phyloP scores from a whole-genome alignment of 1,140 invertebrate genomes.

The Heliconius eleuchia region DNA sequence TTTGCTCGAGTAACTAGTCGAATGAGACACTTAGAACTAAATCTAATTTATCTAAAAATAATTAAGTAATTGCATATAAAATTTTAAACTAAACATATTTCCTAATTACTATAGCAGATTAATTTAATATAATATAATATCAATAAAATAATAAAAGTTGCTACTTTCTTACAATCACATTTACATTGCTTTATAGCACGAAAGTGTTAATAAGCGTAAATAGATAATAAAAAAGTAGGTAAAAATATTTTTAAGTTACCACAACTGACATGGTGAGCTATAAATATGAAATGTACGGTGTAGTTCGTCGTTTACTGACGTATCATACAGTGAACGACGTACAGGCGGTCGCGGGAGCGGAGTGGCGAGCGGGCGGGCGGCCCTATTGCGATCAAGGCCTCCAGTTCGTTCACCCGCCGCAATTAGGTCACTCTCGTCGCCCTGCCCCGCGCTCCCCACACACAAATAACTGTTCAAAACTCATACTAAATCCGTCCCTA shows the following conservation, averaged over 20 bases:
- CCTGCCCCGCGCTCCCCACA: constrained; percentile 59
- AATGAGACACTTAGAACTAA: constrained; percentile 56
- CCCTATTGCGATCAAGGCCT: constrained; percentile 77
- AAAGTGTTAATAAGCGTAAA: background rate
- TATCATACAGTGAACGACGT: too few species aligned
- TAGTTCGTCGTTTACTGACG: too few species aligned
- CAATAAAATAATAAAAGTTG: background rate
- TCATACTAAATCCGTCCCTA: constrained; percentile 68
- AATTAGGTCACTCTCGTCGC: constrained; percentile 73
- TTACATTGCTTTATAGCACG: background rate
- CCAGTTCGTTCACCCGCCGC: constrained; percentile 72
- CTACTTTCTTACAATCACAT: background rate
- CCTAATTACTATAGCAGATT: background rate
- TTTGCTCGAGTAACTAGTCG: constrained; percentile 48
- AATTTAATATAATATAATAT: background rate
- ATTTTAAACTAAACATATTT: background rate
- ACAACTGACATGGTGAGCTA: background rate
- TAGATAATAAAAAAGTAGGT: background rate
- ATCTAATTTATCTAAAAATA: constrained; percentile 25
- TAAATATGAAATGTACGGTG: background rate
- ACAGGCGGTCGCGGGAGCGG: constrained; percentile 31
- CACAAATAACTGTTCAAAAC: constrained; percentile 74
- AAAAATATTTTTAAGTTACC: background rate
- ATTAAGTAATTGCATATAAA: background rate
- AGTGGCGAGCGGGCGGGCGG: constrained; percentile 33